Percentiles rank a stretch among this genome's conserved stretches.
Conservation (phyloP, 1,140 invertebrate species). For the Drosophila lowei region DNA sequence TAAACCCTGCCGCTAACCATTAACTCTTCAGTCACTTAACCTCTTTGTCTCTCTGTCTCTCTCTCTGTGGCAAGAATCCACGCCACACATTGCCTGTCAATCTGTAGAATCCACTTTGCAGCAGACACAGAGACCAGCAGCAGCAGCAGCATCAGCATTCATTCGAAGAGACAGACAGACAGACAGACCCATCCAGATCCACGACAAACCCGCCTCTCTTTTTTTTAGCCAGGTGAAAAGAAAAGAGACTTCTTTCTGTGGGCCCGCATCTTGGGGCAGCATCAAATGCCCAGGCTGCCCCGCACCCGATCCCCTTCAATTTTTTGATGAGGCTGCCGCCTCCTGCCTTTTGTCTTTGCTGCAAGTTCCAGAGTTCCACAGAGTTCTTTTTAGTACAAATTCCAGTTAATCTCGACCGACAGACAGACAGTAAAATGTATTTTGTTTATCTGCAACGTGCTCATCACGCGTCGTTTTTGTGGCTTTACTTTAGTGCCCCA, state of each 20-base stretch:
- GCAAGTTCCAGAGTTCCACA: too few species aligned
- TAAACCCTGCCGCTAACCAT: slow-evolving; percentile 45
- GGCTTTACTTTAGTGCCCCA: slow-evolving; percentile 67
- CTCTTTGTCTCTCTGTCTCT: background rate
- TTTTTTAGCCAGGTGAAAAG: slow-evolving; percentile 40
- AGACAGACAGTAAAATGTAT: slow-evolving; percentile 40
- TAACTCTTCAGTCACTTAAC: slow-evolving; percentile 49
- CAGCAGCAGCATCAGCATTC: slow-evolving; percentile 26
- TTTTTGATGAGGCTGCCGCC: slow-evolving; percentile 1
- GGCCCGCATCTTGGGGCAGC: background rate
- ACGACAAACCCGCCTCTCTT: slow-evolving; percentile 33
- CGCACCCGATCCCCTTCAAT: background rate
- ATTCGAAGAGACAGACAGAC: too few species aligned
- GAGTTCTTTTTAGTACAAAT: slow-evolving; percentile 35
- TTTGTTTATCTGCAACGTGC: slow-evolving; percentile 79
- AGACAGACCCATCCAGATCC: slow-evolving; percentile 20
- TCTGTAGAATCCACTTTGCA: slow-evolving; percentile 19
- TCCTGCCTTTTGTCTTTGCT: slow-evolving; percentile 33
- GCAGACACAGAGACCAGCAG: slow-evolving; percentile 11
- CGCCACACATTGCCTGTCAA: slow-evolving; percentile 58
- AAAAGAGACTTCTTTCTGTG: slow-evolving; percentile 14
- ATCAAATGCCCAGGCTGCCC: slow-evolving; percentile 9
- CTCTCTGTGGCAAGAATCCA: too few species aligned
- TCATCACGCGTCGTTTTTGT: slow-evolving; percentile 78
- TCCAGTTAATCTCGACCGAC: slow-evolving; percentile 50